Base-by-base conservation (phyloP, 2,113 vertebrate genomes). In the Pelmatolapia mariae region DNA sequence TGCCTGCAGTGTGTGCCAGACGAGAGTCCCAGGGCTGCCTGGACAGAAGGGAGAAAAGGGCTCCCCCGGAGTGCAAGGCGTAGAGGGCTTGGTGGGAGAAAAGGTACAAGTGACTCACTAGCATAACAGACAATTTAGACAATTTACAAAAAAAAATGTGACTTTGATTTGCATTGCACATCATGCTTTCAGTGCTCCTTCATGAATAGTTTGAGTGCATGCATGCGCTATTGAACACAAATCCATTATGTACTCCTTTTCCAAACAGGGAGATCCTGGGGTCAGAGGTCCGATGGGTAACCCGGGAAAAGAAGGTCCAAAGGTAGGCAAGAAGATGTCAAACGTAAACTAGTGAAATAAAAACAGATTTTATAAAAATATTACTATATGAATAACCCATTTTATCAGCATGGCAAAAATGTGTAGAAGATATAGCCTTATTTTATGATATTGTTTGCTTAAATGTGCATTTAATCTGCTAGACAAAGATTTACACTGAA, bases 301-400 rank as follows among this genome's bases (percentile, higher is more conserved):
- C 84, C 98, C 98, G 61, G 99, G 99, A 8, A 98, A 97, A 96
- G 99, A 99, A 91, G 99, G 99, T 40, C 98, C 97, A 83, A 99
- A 99, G 96, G 99, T 99, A 96, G 95, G 79, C 73, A 59, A 47
- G 36, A 11, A 19, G 43, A 88, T 83, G 11, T 29, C 4, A 10
- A 8, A 1, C 0, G 2, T 78, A 47, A 56, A 10, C n/a, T 50
- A 18, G 2, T 26, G 53, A 68, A 15, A 87, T 29, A 31, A 50
- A 50, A 22, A 47, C n/a, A 15, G 19, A 36, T 71, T 47, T 56
- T 7, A 56, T 63, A 11, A 38, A 57, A 52, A 66, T 80, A 12
- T 61, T 82, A 80, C 10, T 24, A 45, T 66, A 81, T 81, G 1
- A 80, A 88, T 84, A 31, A 78, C 47, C 76, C 10, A 82, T 22